A percentile compares a stretch with the other conserved stretches of the same genome.
Conservation (phyloP, 2,888 invertebrate genomes). For the Eupithecia tripunctaria region DNA sequence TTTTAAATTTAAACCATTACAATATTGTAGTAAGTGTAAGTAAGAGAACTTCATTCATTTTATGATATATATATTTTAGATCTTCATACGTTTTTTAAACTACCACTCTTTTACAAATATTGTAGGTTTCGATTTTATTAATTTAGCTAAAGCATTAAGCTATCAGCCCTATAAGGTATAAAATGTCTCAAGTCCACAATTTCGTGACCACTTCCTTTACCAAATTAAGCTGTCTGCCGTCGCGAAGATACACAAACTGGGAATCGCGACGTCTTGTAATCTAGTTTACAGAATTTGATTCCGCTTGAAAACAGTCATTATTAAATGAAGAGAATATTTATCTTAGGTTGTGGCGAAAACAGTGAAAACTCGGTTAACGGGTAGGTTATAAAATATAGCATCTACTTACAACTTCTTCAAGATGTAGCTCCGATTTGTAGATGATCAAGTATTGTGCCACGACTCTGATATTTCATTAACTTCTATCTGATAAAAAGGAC, state of each 20-base stretch:
- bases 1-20: too few species aligned
- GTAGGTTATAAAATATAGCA: neutral
- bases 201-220: slow-evolving; percentile 43
- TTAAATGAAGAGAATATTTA: slow-evolving; percentile 21
- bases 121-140: too few species aligned
- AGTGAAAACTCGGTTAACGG: neutral
- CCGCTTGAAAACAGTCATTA: slow-evolving; percentile 39
- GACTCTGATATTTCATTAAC: too few species aligned
- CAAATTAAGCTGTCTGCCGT: slow-evolving; percentile 59
- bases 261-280: slow-evolving; percentile 57
- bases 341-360: slow-evolving; percentile 5
- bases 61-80: too few species aligned
- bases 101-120: too few species aligned
- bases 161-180: too few species aligned
- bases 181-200: slow-evolving; percentile 14
- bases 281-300: slow-evolving; percentile 58
- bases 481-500: too few species aligned
- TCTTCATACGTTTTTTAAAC: too few species aligned
- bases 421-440: neutral
- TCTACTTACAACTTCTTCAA: neutral
- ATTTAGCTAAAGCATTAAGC: too few species aligned
- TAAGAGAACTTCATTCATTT: too few species aligned
- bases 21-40: too few species aligned
- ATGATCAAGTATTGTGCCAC: too few species aligned
- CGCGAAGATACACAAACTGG: slow-evolving; percentile 62